Base-by-base conservation (phyloP, 2,888 invertebrate species). In the Chaitophorus viminalis region DNA sequence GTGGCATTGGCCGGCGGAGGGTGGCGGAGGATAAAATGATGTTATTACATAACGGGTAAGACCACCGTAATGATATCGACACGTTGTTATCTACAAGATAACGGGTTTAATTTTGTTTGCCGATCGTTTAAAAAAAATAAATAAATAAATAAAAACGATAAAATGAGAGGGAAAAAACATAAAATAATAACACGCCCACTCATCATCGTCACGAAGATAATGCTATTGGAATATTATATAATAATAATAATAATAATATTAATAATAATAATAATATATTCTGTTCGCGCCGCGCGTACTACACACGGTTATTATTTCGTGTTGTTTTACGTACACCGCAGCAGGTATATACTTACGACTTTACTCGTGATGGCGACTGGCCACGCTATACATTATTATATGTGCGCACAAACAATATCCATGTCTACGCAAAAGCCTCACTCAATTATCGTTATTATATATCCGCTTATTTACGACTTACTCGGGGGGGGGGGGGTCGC, bases 401-500 rank as follows among this genome's bases (percentile, higher is more conserved):
- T 46, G 46, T 75, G n/a, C n/a, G 33, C 33, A 17, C 54, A 54
- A 31, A 72, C 74, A 82, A 33, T 36, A 46, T 75, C 33, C 75
- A 33, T 31, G 84, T 60, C 33, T 25, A 21, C 39, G 65, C 60
- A 60, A 76, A 54, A 60, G 60, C 76, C 39, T 70, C 82, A n/a
- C 60, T 85, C 84, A 77, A 85, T 85, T 85, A 85, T 77, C 84
- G 76, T 85, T 85, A 85, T 85, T 85, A 76, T 85, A 76, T 76
- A 76, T 84, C 76, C 68, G 76, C 52, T 77, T 85, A 52, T 85
- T 85, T 85, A 85, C 52, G 84, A 85, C 84, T 46, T n/a, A 17
- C 17, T 70, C 70, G 70, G 70, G 39, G 29, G n/a, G 3, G 0
- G 36, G 70, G 70, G 39, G 29, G n/a, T 14, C 0, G 36, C 36